Percentiles rank a stretch among this genome's conserved stretches.
Evolutionary conservation across 2,888 invertebrate genomes (phyloP).

Genomic region (Drosophila anomelani): DNA sequence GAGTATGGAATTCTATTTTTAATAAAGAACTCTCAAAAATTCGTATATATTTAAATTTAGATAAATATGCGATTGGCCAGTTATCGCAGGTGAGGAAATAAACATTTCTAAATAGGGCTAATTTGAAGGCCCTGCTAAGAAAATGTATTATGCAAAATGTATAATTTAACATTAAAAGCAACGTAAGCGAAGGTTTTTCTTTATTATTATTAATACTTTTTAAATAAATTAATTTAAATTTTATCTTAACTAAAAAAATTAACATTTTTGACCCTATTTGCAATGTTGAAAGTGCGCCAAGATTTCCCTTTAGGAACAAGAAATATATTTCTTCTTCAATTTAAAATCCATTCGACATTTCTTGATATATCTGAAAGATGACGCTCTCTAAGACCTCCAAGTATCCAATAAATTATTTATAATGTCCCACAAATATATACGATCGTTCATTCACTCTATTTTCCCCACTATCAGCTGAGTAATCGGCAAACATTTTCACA

Average conservation of each 20-base stretch:
- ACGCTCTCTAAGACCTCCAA: constrained; percentile 2
- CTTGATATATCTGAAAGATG: not conserved
- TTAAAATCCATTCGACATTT: not conserved
- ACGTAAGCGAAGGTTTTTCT: too few relatives aligned
- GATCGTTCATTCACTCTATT: constrained; percentile 31
- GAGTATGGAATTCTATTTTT: constrained; percentile 71
- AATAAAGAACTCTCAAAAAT: constrained; percentile 7
- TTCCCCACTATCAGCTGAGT: constrained; percentile 26
- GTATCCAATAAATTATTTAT: constrained; percentile 7
- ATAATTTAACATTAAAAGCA: not conserved
- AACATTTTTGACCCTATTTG: too few relatives aligned
- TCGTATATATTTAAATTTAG: constrained; percentile 39
- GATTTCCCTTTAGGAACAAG: not conserved
- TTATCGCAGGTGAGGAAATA: constrained; percentile 57
- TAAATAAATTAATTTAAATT: not conserved
- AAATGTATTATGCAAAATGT: not conserved
- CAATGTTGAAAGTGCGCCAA: not conserved
- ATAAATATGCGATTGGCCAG: constrained; percentile 45
- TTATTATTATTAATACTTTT: not conserved
- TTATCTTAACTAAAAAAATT: too few relatives aligned
- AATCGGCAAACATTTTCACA: constrained; percentile 39
- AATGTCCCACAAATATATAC: not conserved
- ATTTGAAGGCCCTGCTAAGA: not conserved
- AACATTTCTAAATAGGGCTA: not conserved
- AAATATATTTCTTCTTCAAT: not conserved